These are phyloP conservation scores for Electrona antarctica DNA, from an alignment of 2,113 vertebrate genomes.

Conservation along the genomic window DNA sequence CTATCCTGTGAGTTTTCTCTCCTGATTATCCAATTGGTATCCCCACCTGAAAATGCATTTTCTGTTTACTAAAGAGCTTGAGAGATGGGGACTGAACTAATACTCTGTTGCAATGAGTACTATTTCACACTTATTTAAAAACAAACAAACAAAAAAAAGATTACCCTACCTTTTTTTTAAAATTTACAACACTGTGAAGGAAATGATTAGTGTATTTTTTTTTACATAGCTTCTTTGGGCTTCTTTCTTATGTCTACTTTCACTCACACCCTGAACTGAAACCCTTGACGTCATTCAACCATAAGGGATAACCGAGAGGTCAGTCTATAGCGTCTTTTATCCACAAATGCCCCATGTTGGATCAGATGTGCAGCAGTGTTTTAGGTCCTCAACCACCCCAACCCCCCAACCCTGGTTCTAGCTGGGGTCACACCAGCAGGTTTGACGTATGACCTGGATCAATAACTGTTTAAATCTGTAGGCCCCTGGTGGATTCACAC, in stretches of 20 bases:
- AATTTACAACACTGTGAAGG: background rate
- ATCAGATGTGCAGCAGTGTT: slow-evolving; percentile 42
- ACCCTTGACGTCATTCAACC: no score
- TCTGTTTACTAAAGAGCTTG: no score
- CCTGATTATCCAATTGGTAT: no score
- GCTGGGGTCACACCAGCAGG: slow-evolving; percentile 72
- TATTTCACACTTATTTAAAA: no score
- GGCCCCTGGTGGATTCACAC: slow-evolving; percentile 69
- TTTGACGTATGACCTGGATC: slow-evolving; percentile 79
- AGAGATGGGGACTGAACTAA: no score
- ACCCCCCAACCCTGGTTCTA: slow-evolving; percentile 53
- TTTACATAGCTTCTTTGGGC: background rate
- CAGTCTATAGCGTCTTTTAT: no score
- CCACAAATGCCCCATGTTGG: slow-evolving; percentile 17
- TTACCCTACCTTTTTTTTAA: background rate
- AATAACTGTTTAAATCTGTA: slow-evolving; percentile 82
- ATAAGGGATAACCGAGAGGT: no score
- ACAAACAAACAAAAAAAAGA: no score
- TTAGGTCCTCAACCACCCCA: slow-evolving; percentile 43
- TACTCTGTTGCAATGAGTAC: no score
- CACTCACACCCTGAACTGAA: background rate
- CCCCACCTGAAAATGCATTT: no score
- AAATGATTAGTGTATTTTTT: background rate
- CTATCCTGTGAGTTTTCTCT: no score
- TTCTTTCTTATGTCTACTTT: background rate